Conservation (phyloP, 2,888 invertebrate species). For the Cephus rjabovi region DNA sequence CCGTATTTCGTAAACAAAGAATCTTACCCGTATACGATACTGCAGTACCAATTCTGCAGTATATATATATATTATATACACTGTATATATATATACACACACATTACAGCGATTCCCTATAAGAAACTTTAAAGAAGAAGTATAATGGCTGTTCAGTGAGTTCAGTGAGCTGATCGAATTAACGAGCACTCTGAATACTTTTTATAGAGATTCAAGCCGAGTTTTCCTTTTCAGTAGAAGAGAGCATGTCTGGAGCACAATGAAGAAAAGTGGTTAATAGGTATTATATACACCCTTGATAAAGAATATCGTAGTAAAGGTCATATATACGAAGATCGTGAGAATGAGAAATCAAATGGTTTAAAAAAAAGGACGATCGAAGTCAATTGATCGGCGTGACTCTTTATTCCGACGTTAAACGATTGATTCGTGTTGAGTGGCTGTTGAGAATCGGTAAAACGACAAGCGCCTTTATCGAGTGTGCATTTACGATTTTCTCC, state of each 20-base stretch:
- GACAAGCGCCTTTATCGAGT: slow-evolving; percentile 29
- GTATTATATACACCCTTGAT: not conserved
- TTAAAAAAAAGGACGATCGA: not conserved
- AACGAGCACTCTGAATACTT: not conserved
- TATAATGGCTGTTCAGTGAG: not conserved
- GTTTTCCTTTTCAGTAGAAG: not conserved
- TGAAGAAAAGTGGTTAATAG: not conserved
- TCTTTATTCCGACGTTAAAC: not conserved
- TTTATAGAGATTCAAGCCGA: not conserved
- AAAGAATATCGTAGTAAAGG: not conserved
- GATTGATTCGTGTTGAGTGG: not conserved
- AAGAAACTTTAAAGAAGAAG: not conserved
- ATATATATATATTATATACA: not conserved
- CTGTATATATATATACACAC: not conserved
- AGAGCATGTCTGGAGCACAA: not conserved
- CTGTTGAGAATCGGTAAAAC: slow-evolving; percentile 28
- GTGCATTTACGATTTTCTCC: slow-evolving; percentile 13
- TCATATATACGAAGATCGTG: not conserved
- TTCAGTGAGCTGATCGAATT: not conserved
- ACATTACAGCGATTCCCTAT: not conserved
- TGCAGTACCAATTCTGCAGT: not conserved
- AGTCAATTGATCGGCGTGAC: not conserved
- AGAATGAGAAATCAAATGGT: not conserved
- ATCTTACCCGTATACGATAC: not conserved
- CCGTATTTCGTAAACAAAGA: slow-evolving; percentile 23